A percentile compares a stretch with the other conserved stretches of the same genome.
Conservation (phyloP, 2,797 vertebrate species). For the Mycteria americana region DNA sequence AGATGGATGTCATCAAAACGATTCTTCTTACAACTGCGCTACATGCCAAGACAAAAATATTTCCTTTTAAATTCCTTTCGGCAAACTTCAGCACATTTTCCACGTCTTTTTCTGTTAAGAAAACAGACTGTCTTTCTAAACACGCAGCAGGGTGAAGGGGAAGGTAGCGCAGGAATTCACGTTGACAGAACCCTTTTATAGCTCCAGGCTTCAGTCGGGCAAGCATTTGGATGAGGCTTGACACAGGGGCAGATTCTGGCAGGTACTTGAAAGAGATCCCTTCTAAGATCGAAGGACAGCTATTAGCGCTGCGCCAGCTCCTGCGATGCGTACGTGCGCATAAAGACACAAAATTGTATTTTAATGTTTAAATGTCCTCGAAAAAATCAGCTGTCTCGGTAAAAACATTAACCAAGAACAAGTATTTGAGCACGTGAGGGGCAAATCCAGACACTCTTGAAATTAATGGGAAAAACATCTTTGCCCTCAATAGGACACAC, state of each 20-base stretch:
- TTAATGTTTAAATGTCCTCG: background rate
- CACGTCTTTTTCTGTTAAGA: background rate
- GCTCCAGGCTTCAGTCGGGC: background rate
- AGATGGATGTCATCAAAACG: slow-evolving; percentile 49
- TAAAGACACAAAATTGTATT: background rate
- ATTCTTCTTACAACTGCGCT: background rate
- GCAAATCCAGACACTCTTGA: background rate
- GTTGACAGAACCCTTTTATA: background rate
- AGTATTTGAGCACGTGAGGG: background rate
- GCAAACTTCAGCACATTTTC: slow-evolving; percentile 21
- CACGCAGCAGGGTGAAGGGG: background rate
- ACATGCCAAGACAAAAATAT: slow-evolving; percentile 46
- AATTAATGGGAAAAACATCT: background rate
- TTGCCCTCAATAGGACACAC: background rate
- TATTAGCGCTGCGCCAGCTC: background rate
- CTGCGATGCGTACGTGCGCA: accelerated
- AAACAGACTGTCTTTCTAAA: slow-evolving; percentile 4
- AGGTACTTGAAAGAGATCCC: background rate
- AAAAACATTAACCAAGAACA: background rate
- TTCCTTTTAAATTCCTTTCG: slow-evolving; percentile 46
- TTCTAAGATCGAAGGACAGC: background rate
- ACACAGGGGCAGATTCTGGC: background rate
- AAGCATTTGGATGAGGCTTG: background rate
- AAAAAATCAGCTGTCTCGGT: background rate
- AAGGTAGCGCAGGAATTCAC: slow-evolving; percentile 45